Evolutionary conservation across 2,888 invertebrate genomes (phyloP).

Genomic region (Aspidiotus destructor): DNA sequence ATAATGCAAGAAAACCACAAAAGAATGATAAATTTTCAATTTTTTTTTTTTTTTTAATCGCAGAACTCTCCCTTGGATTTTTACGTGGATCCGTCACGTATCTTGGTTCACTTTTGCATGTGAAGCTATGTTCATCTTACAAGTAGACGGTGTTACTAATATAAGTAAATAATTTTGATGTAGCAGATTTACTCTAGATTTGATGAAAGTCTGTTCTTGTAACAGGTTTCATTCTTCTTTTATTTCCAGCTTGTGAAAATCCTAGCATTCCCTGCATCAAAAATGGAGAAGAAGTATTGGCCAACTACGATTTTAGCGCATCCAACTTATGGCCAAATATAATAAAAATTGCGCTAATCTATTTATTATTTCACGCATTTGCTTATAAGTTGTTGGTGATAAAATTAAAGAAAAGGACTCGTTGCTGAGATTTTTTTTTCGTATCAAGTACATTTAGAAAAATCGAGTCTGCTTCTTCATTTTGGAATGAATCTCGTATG

Average conservation of each 20-base stretch:
- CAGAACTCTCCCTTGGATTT: slow-evolving; percentile 15
- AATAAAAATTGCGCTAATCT: slow-evolving; percentile 48
- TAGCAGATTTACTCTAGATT: neutral
- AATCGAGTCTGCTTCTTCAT: no score
- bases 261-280: slow-evolving; percentile 60
- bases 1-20: neutral
- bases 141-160: neutral
- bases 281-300: slow-evolving; percentile 61
- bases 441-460: no score
- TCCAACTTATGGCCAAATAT: slow-evolving; percentile 56
- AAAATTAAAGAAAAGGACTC: neutral
- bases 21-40: slow-evolving; percentile 3
- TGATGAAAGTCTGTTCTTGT: neutral
- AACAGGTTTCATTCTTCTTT: neutral
- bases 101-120: slow-evolving; percentile 19
- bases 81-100: slow-evolving; percentile 23
- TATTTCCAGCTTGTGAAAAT: slow-evolving; percentile 13
- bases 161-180: slow-evolving; percentile 9
- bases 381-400: slow-evolving; percentile 9
- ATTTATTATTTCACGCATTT: slow-evolving; percentile 42
- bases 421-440: neutral
- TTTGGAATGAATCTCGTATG: no score
- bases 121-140: slow-evolving; percentile 20
- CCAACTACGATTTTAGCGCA: slow-evolving; percentile 60
- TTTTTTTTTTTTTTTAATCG: neutral